These are phyloP conservation scores for Monochamus alternatus DNA, from an alignment of 2,888 invertebrate species.

Conservation along the genomic window DNA sequence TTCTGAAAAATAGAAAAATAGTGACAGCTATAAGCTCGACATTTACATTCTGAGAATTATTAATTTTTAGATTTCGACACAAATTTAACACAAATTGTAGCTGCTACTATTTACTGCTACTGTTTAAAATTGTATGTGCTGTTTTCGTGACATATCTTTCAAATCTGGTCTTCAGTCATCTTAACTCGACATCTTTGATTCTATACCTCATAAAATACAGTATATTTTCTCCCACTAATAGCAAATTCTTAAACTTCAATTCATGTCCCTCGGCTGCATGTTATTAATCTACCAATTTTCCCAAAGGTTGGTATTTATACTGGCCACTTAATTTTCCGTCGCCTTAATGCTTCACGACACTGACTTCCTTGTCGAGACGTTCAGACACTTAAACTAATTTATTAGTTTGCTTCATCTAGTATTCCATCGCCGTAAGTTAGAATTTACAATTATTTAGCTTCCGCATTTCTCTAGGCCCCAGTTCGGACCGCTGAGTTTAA, in stretches of 20 bases:
- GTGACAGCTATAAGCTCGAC: too few species aligned
- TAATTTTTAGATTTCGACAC: too few species aligned
- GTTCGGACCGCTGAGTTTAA: not conserved
- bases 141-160: too few species aligned
- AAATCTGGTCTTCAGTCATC: too few species aligned
- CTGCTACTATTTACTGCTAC: too few species aligned
- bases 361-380: conserved; percentile 29
- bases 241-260: not conserved
- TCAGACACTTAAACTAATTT: conserved; percentile 32
- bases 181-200: too few species aligned
- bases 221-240: too few species aligned
- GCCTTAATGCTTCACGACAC: conserved; percentile 20
- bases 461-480: not conserved
- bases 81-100: too few species aligned
- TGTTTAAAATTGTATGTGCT: too few species aligned
- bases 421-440: conserved; percentile 18
- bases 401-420: conserved; percentile 28
- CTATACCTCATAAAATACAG: too few species aligned
- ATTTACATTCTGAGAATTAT: too few species aligned
- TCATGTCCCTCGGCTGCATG: not conserved
- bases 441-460: conserved; percentile 18
- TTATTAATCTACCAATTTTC: conserved; percentile 15
- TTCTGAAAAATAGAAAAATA: too few species aligned
- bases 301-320: conserved; percentile 9
- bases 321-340: conserved; percentile 4